Conservation (phyloP, 2,888 invertebrate species). For the Coremacera marginata region DNA sequence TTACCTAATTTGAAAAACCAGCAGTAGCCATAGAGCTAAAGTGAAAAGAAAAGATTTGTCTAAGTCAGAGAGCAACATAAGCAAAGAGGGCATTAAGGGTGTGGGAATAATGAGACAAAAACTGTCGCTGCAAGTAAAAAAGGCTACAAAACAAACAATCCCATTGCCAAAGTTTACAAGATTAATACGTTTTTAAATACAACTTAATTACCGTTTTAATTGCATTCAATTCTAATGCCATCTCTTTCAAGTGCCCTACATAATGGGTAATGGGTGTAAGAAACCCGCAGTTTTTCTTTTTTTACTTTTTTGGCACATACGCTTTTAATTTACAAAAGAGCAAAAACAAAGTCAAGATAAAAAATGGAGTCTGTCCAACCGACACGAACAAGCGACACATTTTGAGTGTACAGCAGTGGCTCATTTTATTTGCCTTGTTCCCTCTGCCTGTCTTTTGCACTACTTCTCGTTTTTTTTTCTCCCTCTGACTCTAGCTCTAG, state of each 20-base stretch:
- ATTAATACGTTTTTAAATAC: conserved; percentile 15
- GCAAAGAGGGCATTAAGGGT: background rate
- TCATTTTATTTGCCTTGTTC: no score
- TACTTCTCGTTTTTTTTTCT: background rate
- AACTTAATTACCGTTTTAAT: conserved; percentile 20
- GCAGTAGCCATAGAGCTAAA: background rate
- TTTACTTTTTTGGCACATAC: background rate
- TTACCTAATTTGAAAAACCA: background rate
- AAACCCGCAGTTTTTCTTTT: background rate
- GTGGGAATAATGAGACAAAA: background rate
- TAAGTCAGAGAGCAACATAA: background rate
- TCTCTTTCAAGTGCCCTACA: background rate
- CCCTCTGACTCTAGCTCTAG: background rate
- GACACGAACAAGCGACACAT: background rate
- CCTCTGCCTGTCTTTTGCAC: background rate
- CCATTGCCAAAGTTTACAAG: conserved; percentile 1
- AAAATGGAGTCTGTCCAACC: background rate
- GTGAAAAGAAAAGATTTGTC: background rate
- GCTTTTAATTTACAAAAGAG: background rate
- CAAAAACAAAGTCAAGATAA: background rate
- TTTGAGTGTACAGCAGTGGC: background rate
- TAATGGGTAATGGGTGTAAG: no score
- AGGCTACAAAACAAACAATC: background rate
- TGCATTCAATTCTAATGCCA: background rate
- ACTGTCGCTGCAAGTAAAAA: background rate